Base-by-base conservation (phyloP, 2,888 invertebrate species). In the Plebejus melissa region DNA sequence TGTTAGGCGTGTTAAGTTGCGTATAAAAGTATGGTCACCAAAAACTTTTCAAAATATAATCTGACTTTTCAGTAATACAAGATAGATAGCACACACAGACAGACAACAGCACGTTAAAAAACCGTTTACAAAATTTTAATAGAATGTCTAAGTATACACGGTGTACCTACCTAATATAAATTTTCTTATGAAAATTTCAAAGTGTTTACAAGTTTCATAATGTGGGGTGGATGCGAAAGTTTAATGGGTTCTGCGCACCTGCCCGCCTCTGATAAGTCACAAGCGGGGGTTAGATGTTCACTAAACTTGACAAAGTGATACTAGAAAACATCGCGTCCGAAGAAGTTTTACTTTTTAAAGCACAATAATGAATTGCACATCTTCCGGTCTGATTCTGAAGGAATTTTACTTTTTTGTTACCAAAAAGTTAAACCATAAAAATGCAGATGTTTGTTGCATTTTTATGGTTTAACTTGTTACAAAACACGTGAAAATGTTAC, bases 171-270 rank as follows among this genome's bases (percentile, higher is more conserved):
- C 36, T n/a, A n/a, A 71, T 41, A 71, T 28, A 41, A 46, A 71
- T 46, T 46, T 71, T 71, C 22, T 71, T 41, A 71, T 46, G 46
- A 16, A 72, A 54, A 13, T 54, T 50, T 50, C 72, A 72, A 72
- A 72, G 72, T 72, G 32, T 72, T 72, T 72, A 72, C 28, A 28
- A 72, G 72, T 72, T 72, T 72, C 50, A 72, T 72, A 36, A 54
- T 50, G 50, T 46, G 32, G 72, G 54, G 72, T 71, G 50, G 71
- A 71, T 9, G 13, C 46, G 65, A 50, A 71, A 72, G 72, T 72
- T 54, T 13, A 72, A 72, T 72, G 72, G 72, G 50, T 54, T 54
- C 72, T 32, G 72, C 32, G 71, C 72, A 72, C 72, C 72, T 72
- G 72, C 16, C 32, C 50, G 46, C n/a, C 16, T 50, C 50, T 32